These are phyloP conservation scores for Drosophila trapezifrons DNA, from an alignment of 1,140 invertebrate species.

Conservation along the genomic window DNA sequence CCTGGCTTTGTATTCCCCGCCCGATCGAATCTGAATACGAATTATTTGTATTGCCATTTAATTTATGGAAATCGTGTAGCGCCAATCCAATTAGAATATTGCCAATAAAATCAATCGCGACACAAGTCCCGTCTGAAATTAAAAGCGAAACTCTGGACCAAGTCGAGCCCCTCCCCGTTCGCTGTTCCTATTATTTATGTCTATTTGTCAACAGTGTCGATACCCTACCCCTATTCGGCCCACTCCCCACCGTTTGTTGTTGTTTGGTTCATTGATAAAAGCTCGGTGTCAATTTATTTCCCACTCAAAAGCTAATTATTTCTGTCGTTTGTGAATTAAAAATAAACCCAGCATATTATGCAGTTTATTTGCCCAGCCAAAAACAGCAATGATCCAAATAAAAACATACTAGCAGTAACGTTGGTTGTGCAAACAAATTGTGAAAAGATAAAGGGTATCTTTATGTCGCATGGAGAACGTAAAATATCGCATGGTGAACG, in stretches of 20 bases:
- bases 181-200: conserved; percentile 7
- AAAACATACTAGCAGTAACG: conserved; percentile 20
- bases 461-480: too few relatives aligned
- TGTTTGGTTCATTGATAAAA: conserved; percentile 67
- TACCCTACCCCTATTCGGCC: not conserved
- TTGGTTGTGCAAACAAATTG: conserved; percentile 15
- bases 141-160: conserved; percentile 13
- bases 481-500: too few relatives aligned
- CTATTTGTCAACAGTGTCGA: conserved; percentile 6
- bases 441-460: conserved; percentile 28
- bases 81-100: conserved; percentile 71
- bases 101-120: conserved; percentile 11
- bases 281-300: conserved; percentile 31
- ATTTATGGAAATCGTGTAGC: conserved; percentile 76
- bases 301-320: conserved; percentile 47
- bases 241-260: not conserved
- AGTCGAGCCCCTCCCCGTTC: conserved; percentile 41
- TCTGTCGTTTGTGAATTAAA: conserved; percentile 41
- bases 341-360: conserved; percentile 59
- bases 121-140: conserved; percentile 16
- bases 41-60: conserved; percentile 62
- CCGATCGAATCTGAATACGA: conserved; percentile 53
- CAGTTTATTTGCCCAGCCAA: conserved; percentile 14
- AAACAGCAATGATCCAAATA: conserved; percentile 15
- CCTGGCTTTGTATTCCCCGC: conserved; percentile 18